phyloP scores from a whole-genome alignment of 2,888 invertebrate genomes.

The Phasia obesa region DNA sequence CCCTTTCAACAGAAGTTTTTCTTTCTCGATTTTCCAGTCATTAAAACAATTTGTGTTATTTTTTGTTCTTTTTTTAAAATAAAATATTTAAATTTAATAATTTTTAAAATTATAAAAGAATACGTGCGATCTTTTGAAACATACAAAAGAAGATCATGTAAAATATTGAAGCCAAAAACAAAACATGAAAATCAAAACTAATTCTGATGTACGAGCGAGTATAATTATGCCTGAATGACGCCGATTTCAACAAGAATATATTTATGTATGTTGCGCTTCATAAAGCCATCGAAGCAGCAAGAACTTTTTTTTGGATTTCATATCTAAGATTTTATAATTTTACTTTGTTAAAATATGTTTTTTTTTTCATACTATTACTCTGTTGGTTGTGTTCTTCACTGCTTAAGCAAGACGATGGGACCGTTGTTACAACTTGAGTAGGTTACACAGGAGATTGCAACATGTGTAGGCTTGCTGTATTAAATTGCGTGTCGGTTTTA shows the following conservation, averaged over 20 bases:
- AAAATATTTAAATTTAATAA: conserved; percentile 21
- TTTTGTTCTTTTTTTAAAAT: conserved; percentile 24
- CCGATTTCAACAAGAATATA: conserved; percentile 67
- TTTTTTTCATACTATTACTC: neutral
- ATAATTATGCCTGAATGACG: conserved; percentile 64
- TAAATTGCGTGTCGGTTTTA: no score
- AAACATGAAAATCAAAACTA: conserved; percentile 8
- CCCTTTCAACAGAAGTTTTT: neutral
- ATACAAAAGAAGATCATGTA: neutral
- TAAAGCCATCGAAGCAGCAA: conserved; percentile 48
- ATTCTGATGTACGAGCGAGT: conserved; percentile 21
- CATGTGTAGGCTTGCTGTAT: no score
- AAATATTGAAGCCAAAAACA: conserved; percentile 25
- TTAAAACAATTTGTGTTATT: conserved; percentile 15
- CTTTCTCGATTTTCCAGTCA: neutral
- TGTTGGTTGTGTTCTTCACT: neutral
- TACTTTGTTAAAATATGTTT: neutral
- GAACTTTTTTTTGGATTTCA: conserved; percentile 30
- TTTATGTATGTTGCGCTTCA: conserved; percentile 61
- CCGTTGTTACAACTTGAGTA: no score
- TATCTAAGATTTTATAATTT: neutral
- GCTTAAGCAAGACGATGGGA: no score
- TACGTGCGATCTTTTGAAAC: neutral
- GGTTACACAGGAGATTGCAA: no score
- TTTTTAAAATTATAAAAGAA: conserved; percentile 52